phyloP scores from a whole-genome alignment of 2,888 invertebrate genomes.

The Lasioglossum malachurum region DNA sequence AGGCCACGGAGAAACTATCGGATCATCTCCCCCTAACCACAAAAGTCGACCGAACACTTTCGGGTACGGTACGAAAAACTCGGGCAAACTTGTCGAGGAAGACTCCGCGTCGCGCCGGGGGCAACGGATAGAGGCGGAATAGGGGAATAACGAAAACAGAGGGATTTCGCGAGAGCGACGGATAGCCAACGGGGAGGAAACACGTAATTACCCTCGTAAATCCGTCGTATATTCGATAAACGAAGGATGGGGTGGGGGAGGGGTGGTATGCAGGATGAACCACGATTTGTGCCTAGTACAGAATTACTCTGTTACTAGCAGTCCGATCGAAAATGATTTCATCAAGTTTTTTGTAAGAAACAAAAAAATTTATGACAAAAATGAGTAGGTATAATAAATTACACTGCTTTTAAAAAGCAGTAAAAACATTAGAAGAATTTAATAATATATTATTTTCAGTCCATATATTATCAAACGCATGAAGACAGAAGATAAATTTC shows the following conservation, averaged over 20 bases:
- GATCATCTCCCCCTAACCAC: constrained; percentile 5
- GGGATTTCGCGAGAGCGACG: constrained; percentile 49
- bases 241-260: not conserved
- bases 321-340: too few species aligned
- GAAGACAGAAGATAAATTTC: too few species aligned
- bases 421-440: too few species aligned
- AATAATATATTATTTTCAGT: too few species aligned
- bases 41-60: constrained; percentile 33
- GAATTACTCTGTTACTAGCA: too few species aligned
- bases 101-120: constrained; percentile 25
- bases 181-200: constrained; percentile 49
- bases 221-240: constrained; percentile 52
- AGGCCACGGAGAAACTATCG: not conserved
- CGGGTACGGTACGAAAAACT: constrained; percentile 39
- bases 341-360: too few species aligned
- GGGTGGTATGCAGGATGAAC: too few species aligned
- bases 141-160: constrained; percentile 55
- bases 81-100: constrained; percentile 45
- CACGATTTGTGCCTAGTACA: too few species aligned
- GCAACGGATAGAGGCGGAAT: constrained; percentile 22
- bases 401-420: too few species aligned
- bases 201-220: constrained; percentile 71
- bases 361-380: too few species aligned
- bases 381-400: too few species aligned
- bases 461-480: too few species aligned